Conservation (phyloP, 2,113 vertebrate species). For the Illadopsis cleaveri region DNA sequence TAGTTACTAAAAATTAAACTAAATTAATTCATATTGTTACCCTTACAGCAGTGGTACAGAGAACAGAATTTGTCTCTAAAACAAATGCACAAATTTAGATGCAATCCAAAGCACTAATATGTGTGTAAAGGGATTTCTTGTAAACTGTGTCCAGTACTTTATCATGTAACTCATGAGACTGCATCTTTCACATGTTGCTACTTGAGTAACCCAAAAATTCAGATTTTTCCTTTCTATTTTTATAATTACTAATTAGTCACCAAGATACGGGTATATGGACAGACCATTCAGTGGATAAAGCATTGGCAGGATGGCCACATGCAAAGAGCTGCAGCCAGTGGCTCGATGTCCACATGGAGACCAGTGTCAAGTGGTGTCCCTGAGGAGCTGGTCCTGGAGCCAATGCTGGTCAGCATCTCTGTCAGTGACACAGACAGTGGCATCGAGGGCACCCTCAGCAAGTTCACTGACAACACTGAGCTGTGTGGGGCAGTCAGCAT, state of each 20-base stretch:
- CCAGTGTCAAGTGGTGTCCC: not conserved
- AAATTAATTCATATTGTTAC: not conserved
- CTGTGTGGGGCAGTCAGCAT: accelerated
- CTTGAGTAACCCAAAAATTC: not conserved
- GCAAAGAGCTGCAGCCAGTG: not conserved
- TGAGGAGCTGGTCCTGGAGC: not conserved
- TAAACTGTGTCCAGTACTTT: not conserved
- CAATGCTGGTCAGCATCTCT: not conserved
- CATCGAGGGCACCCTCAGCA: not conserved
- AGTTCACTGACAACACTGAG: accelerated
- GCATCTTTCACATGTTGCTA: not conserved
- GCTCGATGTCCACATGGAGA: accelerated
- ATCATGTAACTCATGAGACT: not conserved
- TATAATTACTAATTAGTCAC: not conserved
- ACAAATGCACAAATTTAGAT: not conserved
- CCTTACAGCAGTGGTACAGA: not conserved
- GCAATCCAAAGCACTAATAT: not conserved
- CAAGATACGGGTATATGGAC: not conserved
- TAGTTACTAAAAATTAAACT: not conserved
- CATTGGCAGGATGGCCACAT: not conserved
- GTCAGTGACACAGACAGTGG: not conserved
- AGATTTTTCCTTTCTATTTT: not conserved
- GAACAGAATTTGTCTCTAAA: not conserved
- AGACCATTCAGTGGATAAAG: not conserved
- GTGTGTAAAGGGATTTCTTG: not conserved